A percentile compares a stretch with the other conserved stretches of the same genome.
phyloP scores from a whole-genome alignment of 2,888 invertebrate genomes.

The Spicauda simplicius region DNA sequence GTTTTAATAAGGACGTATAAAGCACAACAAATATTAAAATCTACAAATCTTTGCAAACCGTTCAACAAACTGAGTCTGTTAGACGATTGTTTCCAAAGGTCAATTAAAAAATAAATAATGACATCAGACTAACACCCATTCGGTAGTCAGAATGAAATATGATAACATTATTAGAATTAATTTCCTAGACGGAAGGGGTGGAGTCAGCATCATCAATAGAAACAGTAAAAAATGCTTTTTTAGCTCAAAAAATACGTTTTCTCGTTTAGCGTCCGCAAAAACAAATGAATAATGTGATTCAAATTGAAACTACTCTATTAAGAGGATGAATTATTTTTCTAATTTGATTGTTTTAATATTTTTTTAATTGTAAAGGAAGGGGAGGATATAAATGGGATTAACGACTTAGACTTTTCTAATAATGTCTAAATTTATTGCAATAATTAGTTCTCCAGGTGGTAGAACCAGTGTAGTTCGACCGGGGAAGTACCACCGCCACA shows the following conservation, averaged over 20 bases:
- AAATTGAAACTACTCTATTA: conserved; percentile 65
- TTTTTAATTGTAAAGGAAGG: conserved; percentile 12
- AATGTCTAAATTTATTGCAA: neutral
- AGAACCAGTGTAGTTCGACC: too few species aligned
- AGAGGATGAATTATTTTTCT: conserved; percentile 54
- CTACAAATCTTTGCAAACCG: neutral
- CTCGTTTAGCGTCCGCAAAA: conserved; percentile 28
- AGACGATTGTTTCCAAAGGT: conserved; percentile 22
- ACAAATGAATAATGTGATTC: conserved; percentile 44
- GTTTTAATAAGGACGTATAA: too few species aligned
- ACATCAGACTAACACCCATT: conserved; percentile 62
- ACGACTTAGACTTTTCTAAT: neutral
- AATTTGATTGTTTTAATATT: conserved; percentile 36
- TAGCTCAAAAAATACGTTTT: conserved; percentile 40
- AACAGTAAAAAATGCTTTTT: conserved; percentile 43
- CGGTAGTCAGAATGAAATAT: conserved; percentile 61
- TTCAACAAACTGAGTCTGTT: neutral
- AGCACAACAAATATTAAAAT: too few species aligned
- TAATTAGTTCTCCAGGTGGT: too few species aligned
- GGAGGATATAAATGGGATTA: neutral
- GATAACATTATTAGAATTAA: conserved; percentile 45
- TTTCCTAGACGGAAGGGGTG: conserved; percentile 43
- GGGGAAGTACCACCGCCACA: too few species aligned
- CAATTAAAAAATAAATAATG: conserved; percentile 64
- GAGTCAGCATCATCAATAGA: conserved; percentile 43